Conservation (phyloP, 2,113 vertebrate genomes). For the Indicator maculatus region DNA sequence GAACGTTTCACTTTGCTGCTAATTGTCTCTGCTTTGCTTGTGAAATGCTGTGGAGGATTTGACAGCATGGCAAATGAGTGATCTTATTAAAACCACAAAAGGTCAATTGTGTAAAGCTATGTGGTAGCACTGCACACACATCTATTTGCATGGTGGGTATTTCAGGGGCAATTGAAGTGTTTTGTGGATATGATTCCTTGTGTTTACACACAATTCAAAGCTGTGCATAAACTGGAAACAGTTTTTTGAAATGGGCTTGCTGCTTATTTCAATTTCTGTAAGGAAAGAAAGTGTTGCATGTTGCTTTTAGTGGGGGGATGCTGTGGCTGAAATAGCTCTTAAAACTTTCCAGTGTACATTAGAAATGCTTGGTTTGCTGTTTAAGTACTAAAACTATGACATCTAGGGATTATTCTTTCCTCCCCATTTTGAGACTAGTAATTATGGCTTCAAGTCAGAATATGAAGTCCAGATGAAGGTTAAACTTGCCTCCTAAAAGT, state of each 20-base stretch:
- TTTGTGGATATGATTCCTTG: accelerated
- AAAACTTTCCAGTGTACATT: accelerated
- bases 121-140: accelerated
- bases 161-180: not conserved
- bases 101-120: accelerated
- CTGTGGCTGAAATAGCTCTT: not conserved
- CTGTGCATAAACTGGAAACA: accelerated
- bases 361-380: not conserved
- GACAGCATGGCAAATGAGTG: not conserved
- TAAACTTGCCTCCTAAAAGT: not conserved
- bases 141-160: not conserved
- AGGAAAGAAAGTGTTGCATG: not conserved
- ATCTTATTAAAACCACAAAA: not conserved
- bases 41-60: not conserved
- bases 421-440: not conserved
- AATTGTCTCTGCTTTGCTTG: not conserved
- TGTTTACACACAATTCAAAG: not conserved
- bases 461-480: not conserved
- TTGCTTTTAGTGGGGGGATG: not conserved
- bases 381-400: not conserved
- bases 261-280: not conserved
- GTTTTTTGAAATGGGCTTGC: not conserved
- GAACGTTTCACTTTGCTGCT: not conserved
- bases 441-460: not conserved
- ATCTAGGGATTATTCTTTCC: not conserved